A percentile compares a stretch with the other conserved stretches of the same genome.
phyloP scores from a whole-genome alignment of 2,113 vertebrate species.

The Nanorana parkeri region DNA sequence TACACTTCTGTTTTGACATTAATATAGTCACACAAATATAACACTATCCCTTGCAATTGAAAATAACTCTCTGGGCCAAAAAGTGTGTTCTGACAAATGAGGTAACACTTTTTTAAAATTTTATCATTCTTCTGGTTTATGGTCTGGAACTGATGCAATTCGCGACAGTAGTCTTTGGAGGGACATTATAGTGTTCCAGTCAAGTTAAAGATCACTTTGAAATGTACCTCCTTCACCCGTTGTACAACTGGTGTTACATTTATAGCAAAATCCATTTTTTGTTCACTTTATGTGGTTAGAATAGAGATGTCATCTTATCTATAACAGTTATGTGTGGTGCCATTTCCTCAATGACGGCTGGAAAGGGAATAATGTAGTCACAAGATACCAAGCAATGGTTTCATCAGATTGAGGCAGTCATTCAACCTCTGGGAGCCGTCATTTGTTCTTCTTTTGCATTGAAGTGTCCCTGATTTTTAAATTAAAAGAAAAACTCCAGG shows the following conservation, averaged over 20 bases:
- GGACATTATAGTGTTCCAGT: conserved; percentile 45
- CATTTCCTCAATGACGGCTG: too few species aligned
- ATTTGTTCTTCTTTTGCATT: too few species aligned
- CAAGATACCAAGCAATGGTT: too few species aligned
- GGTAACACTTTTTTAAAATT: conserved; percentile 46
- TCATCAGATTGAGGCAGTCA: too few species aligned
- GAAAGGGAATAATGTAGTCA: too few species aligned
- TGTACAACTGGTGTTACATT: conserved; percentile 26
- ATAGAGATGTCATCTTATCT: too few species aligned
- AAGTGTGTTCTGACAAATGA: conserved; percentile 54
- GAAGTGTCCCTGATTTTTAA: too few species aligned
- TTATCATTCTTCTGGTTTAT: conserved; percentile 54
- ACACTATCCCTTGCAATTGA: conserved; percentile 28
- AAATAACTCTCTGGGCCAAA: conserved; percentile 54
- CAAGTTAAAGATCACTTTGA: conserved; percentile 52
- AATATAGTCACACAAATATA: conserved; percentile 52
- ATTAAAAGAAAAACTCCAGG: too few species aligned
- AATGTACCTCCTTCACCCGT: conserved; percentile 31
- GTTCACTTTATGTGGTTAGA: too few species aligned
- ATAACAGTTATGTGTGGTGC: too few species aligned
- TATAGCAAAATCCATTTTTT: background rate
- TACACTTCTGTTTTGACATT: conserved; percentile 40
- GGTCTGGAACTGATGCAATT: conserved; percentile 51
- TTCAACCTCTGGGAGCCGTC: too few species aligned
- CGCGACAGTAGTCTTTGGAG: conserved; percentile 41